These are phyloP conservation scores for Mechanitis mazaeus DNA, from an alignment of 2,888 invertebrate genomes.

Conservation along the genomic window DNA sequence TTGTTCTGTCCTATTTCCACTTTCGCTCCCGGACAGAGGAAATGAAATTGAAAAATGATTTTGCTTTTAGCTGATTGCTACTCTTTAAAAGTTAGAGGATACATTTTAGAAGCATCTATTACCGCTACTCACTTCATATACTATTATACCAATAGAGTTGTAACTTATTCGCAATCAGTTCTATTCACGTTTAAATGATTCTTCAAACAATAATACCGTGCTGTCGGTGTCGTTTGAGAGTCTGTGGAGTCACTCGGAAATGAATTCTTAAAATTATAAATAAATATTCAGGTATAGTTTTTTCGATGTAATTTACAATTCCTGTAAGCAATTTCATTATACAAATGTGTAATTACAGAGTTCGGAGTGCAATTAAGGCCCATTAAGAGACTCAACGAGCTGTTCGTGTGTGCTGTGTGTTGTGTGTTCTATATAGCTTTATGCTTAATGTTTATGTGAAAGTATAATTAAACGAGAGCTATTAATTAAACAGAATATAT, in stretches of 20 bases:
- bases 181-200: no score
- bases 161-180: no score
- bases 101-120: no score
- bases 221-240: no score
- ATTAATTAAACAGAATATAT: no score
- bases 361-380: conserved; percentile 22
- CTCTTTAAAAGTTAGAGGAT: conserved; percentile 22
- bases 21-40: conserved; percentile 52
- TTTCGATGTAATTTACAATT: conserved; percentile 14
- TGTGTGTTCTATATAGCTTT: not conserved
- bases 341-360: conserved; percentile 21
- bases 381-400: conserved; percentile 19
- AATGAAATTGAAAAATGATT: conserved; percentile 74
- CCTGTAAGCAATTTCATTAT: conserved; percentile 19
- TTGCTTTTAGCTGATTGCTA: conserved; percentile 72
- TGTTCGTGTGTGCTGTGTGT: conserved; percentile 4
- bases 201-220: no score
- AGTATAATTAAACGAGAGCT: not conserved
- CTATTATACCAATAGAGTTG: no score
- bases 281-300: conserved; percentile 7
- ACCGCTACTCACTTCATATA: no score
- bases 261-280: not conserved
- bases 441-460: not conserved
- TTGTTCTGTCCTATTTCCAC: conserved; percentile 58
- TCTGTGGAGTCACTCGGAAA: no score